Evolutionary conservation across 2,888 invertebrate genomes (phyloP).

Genomic region (Caenorhabditis imperialis): DNA sequence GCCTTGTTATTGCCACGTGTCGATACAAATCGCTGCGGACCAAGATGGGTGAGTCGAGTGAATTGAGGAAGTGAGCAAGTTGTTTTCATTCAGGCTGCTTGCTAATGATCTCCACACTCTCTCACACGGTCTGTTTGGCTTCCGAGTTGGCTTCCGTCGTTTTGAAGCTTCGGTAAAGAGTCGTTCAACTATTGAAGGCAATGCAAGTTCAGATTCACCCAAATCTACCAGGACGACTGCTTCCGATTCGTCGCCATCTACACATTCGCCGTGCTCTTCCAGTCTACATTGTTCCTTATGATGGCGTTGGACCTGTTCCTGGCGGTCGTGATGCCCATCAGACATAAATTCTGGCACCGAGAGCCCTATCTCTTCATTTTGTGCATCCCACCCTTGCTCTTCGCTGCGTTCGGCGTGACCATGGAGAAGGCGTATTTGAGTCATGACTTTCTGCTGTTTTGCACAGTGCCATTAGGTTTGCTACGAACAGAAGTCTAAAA

Average conservation of each 20-base stretch:
- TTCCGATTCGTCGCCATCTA: constrained; percentile 27
- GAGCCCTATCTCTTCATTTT: constrained; percentile 15
- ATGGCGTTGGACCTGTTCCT: constrained; percentile 39
- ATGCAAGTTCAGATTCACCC: constrained; percentile 15
- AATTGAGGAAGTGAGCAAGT: no score
- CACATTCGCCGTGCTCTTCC: constrained; percentile 37
- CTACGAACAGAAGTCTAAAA: no score
- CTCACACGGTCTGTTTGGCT: constrained; percentile 27
- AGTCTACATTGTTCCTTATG: constrained; percentile 33
- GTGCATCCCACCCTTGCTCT: constrained; percentile 24
- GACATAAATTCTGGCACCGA: constrained; percentile 36
- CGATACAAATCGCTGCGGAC: constrained; percentile 22
- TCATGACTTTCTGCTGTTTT: constrained; percentile 28
- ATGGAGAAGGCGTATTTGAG: constrained; percentile 28
- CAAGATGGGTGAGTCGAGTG: constrained; percentile 27
- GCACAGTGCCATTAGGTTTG: constrained; percentile 20
- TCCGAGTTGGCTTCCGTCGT: constrained; percentile 23
- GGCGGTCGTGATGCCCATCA: constrained; percentile 30
- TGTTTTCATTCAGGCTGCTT: constrained; percentile 24
- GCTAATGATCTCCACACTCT: constrained; percentile 27
- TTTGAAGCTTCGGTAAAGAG: constrained; percentile 9
- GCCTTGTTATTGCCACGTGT: constrained; percentile 21
- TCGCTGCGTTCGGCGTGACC: constrained; percentile 15
- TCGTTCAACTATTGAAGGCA: background rate
- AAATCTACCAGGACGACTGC: constrained; percentile 27